phyloP scores from a whole-genome alignment of 2,888 invertebrate genomes.

The Eilema griseolum region DNA sequence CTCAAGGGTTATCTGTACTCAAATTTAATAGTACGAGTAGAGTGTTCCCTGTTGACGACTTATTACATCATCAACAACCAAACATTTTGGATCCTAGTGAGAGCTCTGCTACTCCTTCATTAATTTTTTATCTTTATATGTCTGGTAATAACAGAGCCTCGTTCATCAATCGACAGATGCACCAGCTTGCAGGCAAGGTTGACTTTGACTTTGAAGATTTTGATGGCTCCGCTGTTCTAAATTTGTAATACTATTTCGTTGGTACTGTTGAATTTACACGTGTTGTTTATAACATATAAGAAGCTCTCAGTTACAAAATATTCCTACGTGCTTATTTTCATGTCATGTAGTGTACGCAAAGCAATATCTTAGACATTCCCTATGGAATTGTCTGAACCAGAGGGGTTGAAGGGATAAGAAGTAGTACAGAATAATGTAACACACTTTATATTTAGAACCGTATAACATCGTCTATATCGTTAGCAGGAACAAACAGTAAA shows the following conservation, averaged over 20 bases:
- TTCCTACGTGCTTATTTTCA: conserved; percentile 1
- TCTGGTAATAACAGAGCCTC: no score
- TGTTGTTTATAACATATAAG: background rate
- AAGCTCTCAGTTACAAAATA: background rate
- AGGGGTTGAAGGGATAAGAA: conserved; percentile 13
- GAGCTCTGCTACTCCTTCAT: background rate
- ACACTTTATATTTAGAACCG: conserved; percentile 5
- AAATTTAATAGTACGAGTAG: no score
- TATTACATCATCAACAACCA: background rate
- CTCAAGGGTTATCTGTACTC: background rate
- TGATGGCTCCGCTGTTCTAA: background rate
- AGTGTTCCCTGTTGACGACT: no score
- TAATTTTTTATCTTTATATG: background rate
- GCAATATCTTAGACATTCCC: conserved; percentile 15
- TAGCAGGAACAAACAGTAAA: background rate
- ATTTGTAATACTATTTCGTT: background rate
- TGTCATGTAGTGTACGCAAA: conserved; percentile 12
- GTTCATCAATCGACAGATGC: background rate
- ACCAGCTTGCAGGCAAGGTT: background rate
- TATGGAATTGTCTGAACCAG: conserved; percentile 14
- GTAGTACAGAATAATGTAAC: background rate
- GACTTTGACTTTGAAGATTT: no score
- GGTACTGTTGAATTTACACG: background rate
- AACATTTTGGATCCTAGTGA: background rate
- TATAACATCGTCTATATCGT: background rate